These are phyloP conservation scores for Microctenopoma lineatum DNA, from an alignment of 2,797 vertebrate species.

Conservation along the genomic window DNA sequence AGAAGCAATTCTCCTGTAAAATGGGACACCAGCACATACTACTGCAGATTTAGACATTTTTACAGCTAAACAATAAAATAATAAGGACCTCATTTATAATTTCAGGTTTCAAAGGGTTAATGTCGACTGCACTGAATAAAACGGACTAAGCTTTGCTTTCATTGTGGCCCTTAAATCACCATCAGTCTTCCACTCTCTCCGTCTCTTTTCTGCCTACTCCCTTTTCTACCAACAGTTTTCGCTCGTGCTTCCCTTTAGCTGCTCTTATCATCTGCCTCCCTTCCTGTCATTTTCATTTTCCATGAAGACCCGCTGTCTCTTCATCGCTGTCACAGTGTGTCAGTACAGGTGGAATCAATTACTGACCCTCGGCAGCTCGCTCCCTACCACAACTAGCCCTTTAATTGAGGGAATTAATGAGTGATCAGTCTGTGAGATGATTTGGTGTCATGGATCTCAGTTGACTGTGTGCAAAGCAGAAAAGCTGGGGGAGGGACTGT, in stretches of 20 bases:
- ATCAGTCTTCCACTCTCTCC: constrained; percentile 41
- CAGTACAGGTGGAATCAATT: constrained; percentile 83
- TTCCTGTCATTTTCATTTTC: constrained; percentile 51
- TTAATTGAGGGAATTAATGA: constrained; percentile 80
- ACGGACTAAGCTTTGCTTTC: constrained; percentile 64
- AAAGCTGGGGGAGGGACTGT: constrained; percentile 50
- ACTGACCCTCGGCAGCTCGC: constrained; percentile 65
- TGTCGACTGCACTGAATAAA: constrained; percentile 71
- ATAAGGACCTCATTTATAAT: no score
- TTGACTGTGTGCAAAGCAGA: constrained; percentile 48
- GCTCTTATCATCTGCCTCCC: constrained; percentile 39
- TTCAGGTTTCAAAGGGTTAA: no score
- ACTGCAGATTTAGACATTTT: no score
- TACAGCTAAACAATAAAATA: no score
- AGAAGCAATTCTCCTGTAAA: no score
- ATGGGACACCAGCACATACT: no score
- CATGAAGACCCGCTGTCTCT: constrained; percentile 41
- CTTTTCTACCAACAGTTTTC: constrained; percentile 41
- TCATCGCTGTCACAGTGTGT: constrained; percentile 66
- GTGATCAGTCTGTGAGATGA: constrained; percentile 72
- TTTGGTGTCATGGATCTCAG: constrained; percentile 62
- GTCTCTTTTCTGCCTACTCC: constrained; percentile 52
- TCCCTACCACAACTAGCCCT: constrained; percentile 67
- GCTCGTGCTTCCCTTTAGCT: constrained; percentile 15
- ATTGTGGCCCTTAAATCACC: constrained; percentile 68